Percentiles rank a stretch among this genome's conserved stretches.
Evolutionary conservation across 2,888 invertebrate genomes (phyloP).

Genomic region (Lepeophtheirus nordmannii): DNA sequence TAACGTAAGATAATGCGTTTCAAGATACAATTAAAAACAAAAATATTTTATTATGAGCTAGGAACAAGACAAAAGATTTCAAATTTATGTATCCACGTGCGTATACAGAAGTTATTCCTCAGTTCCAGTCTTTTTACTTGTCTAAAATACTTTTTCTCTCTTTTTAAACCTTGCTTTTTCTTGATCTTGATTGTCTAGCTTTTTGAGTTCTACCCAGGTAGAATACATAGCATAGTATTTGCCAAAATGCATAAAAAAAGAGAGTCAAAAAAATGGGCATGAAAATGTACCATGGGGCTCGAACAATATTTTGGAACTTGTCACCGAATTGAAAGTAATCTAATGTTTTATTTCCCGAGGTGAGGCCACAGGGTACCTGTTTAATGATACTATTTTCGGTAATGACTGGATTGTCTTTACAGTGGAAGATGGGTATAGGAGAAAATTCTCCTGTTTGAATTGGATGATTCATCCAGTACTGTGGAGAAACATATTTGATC

Average conservation of each 20-base stretch:
- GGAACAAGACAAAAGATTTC: no score
- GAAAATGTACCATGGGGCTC: constrained; percentile 22
- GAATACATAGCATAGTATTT: constrained; percentile 24
- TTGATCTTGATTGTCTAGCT: constrained; percentile 26
- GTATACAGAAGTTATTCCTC: no score
- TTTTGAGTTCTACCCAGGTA: constrained; percentile 25
- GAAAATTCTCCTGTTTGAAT: constrained; percentile 46
- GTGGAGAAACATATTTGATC: constrained; percentile 53
- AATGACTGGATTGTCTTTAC: constrained; percentile 48
- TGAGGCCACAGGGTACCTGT: constrained; percentile 30
- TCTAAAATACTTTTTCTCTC: no score
- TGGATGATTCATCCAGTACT: constrained; percentile 54
- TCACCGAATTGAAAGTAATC: constrained; percentile 22
- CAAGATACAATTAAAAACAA: no score
- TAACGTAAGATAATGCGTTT: no score
- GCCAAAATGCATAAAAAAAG: constrained; percentile 26
- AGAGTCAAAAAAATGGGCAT: constrained; percentile 26
- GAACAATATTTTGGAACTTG: constrained; percentile 11
- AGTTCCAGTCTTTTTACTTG: no score
- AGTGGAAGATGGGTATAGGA: constrained; percentile 30
- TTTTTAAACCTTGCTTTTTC: constrained; percentile 8
- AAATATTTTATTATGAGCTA: no score
- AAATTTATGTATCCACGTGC: no score
- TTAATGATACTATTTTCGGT: constrained; percentile 60
- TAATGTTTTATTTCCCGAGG: constrained; percentile 26